Conservation (phyloP, 2,888 invertebrate species). For the Mamestra brassicae region DNA sequence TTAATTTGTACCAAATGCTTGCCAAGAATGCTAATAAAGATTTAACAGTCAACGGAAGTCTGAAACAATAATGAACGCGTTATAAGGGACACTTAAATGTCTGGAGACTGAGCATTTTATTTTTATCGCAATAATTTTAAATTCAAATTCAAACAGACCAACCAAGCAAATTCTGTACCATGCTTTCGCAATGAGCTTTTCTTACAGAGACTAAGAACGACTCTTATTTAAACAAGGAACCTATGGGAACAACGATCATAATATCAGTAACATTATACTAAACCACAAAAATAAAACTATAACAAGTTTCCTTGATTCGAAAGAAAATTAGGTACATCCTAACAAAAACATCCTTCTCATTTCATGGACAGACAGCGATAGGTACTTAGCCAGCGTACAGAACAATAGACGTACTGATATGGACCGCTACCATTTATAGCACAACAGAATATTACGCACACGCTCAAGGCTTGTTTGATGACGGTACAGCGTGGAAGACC, state of each 20-base stretch:
- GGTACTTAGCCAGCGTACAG: constrained; percentile 69
- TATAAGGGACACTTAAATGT: constrained; percentile 6
- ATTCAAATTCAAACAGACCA: not conserved
- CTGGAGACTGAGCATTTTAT: not conserved
- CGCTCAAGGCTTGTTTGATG: constrained; percentile 47
- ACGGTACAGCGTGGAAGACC: constrained; percentile 47
- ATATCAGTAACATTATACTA: not conserved
- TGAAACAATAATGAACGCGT: constrained; percentile 22
- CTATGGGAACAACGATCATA: not conserved
- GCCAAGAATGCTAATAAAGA: constrained; percentile 54
- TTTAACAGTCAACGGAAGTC: constrained; percentile 22
- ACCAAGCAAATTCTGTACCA: not conserved
- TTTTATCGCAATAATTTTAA: constrained; percentile 4
- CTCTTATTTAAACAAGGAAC: not conserved
- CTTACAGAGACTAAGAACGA: not conserved
- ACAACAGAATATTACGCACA: constrained; percentile 62
- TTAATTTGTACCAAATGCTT: constrained; percentile 39
- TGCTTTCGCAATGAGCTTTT: not conserved
- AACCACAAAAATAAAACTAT: constrained; percentile 12
- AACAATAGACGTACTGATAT: constrained; percentile 75
- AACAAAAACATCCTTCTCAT: constrained; percentile 48
- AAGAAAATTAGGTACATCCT: not conserved
- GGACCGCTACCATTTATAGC: constrained; percentile 71
- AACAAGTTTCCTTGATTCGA: not conserved
- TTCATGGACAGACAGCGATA: constrained; percentile 55